phyloP scores from a whole-genome alignment of 1,140 invertebrate genomes.

The Hylyphantes graminicola region DNA sequence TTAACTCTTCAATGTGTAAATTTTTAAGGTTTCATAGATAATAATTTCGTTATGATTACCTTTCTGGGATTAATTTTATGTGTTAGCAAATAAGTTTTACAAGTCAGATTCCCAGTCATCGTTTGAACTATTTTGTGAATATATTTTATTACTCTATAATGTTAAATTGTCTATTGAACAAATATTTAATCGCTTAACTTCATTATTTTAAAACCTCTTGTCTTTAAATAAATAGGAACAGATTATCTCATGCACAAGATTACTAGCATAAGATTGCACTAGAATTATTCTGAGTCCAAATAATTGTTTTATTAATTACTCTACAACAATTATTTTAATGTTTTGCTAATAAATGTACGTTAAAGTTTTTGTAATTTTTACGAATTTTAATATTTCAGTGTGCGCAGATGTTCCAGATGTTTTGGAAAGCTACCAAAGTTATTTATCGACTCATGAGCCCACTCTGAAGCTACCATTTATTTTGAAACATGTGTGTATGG shows the following conservation, averaged over 20 bases:
- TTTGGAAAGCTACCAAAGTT: slow-evolving; percentile 13
- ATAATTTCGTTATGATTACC: too few relatives aligned
- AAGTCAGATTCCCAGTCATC: too few relatives aligned
- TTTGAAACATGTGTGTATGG: slow-evolving; percentile 40
- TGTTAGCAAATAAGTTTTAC: too few relatives aligned
- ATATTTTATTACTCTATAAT: not conserved
- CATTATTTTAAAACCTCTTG: not conserved
- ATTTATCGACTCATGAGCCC: slow-evolving; percentile 10
- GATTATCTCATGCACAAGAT: not conserved
- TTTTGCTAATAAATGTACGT: too few relatives aligned
- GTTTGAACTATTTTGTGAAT: not conserved
- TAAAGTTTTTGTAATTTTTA: too few relatives aligned
- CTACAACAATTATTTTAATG: too few relatives aligned
- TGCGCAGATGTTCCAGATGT: slow-evolving; percentile 17
- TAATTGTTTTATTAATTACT: too few relatives aligned
- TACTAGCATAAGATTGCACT: too few relatives aligned
- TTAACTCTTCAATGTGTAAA: too few relatives aligned
- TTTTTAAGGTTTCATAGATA: too few relatives aligned
- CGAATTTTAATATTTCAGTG: not conserved
- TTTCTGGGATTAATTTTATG: too few relatives aligned
- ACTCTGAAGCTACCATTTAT: slow-evolving; percentile 13
- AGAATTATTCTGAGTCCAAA: too few relatives aligned
- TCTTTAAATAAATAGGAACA: not conserved
- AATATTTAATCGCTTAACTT: not conserved
- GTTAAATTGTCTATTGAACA: not conserved